phyloP scores from a whole-genome alignment of 2,888 invertebrate species.

The Stictocephala bisonia region DNA sequence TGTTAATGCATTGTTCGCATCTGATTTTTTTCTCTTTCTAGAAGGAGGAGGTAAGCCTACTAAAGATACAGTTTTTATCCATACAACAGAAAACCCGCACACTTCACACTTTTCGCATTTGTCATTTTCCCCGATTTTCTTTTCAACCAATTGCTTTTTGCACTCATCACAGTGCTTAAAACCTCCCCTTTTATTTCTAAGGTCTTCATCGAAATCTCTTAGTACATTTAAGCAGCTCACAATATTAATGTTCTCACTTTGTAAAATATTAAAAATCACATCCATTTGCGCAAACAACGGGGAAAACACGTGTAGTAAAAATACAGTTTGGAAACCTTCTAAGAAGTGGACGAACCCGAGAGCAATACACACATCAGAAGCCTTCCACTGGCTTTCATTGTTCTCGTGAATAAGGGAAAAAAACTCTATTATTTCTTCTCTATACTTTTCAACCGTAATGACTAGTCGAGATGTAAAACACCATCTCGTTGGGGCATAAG shows the following conservation, averaged over 20 bases:
- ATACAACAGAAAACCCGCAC: constrained; percentile 1
- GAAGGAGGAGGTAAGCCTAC: not conserved
- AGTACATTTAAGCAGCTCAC: constrained; percentile 9
- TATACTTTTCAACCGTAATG: not conserved
- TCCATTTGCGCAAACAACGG: no score
- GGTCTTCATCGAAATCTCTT: constrained; percentile 17
- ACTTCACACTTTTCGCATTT: constrained; percentile 9
- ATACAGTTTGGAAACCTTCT: constrained; percentile 28
- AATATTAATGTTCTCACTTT: no score
- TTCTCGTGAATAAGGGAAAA: constrained; percentile 16
- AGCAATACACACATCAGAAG: constrained; percentile 1
- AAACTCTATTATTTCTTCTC: constrained; percentile 8
- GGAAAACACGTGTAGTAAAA: no score
- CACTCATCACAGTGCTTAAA: constrained; percentile 12
- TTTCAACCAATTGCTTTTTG: constrained; percentile 10
- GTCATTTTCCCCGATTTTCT: constrained; percentile 9
- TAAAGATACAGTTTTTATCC: constrained; percentile 1
- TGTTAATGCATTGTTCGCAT: not conserved
- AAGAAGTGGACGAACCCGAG: constrained; percentile 3
- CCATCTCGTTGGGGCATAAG: constrained; percentile 15
- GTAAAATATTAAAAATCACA: no score
- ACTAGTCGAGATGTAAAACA: constrained; percentile 30
- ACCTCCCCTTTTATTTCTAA: constrained; percentile 3
- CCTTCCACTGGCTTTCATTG: constrained; percentile 7
- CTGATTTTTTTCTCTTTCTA: not conserved